Conservation (phyloP, 2,113 vertebrate species). For the Anoplopoma fimbria region DNA sequence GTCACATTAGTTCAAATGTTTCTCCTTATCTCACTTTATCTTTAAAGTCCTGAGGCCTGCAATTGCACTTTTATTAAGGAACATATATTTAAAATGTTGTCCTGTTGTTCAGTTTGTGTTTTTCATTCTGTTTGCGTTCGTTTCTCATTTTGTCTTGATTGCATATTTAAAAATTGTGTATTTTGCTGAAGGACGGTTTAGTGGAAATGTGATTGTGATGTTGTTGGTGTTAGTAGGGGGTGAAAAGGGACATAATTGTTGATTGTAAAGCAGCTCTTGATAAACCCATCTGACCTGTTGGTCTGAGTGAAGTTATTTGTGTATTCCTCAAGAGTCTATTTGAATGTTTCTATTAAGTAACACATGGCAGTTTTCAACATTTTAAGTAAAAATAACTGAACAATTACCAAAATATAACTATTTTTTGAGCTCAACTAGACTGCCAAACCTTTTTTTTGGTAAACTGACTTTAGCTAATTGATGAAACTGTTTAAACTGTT, state of each 20-base stretch:
- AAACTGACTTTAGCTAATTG: neutral
- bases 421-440: neutral
- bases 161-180: neutral
- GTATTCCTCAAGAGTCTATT: neutral
- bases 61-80: constrained; percentile 46
- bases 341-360: constrained; percentile 10
- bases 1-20: neutral
- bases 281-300: neutral
- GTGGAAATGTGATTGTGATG: constrained; percentile 38
- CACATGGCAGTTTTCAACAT: neutral
- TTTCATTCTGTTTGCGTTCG: neutral
- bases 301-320: neutral
- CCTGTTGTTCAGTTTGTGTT: constrained; percentile 9
- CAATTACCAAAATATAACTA: too few relatives aligned
- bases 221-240: constrained; percentile 14
- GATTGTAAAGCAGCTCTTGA: constrained; percentile 24
- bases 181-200: neutral
- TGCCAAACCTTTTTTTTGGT: neutral
- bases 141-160: neutral
- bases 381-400: neutral
- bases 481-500: too few relatives aligned
- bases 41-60: constrained; percentile 14
- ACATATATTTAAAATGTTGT: neutral
- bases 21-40: neutral
- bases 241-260: constrained; percentile 7